Evolutionary conservation across 1,140 invertebrate genomes (phyloP).

Genomic region (Drosophila yakuba): DNA sequence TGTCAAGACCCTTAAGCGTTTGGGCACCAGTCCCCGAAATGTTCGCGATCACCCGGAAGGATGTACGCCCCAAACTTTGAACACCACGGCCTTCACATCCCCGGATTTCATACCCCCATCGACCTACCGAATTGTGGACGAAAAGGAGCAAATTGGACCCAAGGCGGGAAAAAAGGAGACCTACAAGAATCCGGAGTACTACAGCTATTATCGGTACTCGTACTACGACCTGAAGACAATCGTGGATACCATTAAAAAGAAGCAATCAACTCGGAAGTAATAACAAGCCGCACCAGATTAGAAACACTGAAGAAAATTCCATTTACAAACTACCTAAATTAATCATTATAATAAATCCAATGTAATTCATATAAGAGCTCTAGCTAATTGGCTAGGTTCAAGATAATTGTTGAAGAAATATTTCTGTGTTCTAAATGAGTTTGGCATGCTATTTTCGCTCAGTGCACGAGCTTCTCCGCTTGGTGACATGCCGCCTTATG

Average conservation of each 20-base stretch:
- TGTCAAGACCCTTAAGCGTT: neutral
- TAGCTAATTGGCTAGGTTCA: too few relatives aligned
- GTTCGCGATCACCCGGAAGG: constrained; percentile 7
- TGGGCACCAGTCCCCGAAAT: constrained; percentile 8
- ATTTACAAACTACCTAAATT: too few relatives aligned
- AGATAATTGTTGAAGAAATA: too few relatives aligned
- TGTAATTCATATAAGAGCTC: too few relatives aligned
- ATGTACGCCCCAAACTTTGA: constrained; percentile 8
- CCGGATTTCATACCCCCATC: constrained; percentile 26
- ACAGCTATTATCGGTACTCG: constrained; percentile 57
- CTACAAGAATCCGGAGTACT: constrained; percentile 67
- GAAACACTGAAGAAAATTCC: too few relatives aligned
- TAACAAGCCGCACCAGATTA: constrained; percentile 2
- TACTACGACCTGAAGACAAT: constrained; percentile 35
- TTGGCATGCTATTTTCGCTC: neutral
- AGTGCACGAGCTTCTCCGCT: constrained; percentile 1
- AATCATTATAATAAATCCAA: too few relatives aligned
- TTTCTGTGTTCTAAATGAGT: too few relatives aligned
- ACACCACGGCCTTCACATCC: constrained; percentile 2
- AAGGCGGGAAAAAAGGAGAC: constrained; percentile 40
- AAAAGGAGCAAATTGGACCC: constrained; percentile 45
- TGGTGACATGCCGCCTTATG: constrained; percentile 61
- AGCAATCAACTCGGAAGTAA: constrained; percentile 1
- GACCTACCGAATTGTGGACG: neutral
- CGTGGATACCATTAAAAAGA: neutral